Base-by-base conservation (phyloP, 2,797 vertebrate species). In the Prionace glauca region DNA sequence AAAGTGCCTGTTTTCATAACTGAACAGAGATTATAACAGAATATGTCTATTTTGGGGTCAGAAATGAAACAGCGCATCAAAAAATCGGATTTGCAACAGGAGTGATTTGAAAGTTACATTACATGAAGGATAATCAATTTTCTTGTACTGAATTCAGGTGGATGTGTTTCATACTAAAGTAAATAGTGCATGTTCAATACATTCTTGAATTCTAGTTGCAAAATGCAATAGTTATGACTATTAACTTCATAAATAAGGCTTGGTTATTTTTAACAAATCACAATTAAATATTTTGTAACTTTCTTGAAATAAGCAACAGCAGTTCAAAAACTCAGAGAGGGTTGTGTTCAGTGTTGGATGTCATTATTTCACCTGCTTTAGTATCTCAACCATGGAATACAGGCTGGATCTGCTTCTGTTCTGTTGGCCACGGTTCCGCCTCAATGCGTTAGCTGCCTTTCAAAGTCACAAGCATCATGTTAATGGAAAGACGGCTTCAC, bases 381-480 rank as follows among this genome's bases (percentile, higher is more conserved):
- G 41, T 60, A 77, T 14, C 45, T 95, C 69, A 77, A 32, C 93
- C 93, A 45, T 77, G 72, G 93, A 77, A 56, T 77, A 77, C 93
- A 92, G 62, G 71, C 93, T 95, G 71, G 50, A 22, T 41, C 69
- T 95, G 71, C 71, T 26, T 95, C 93, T 77, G 41, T 95, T 95
- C 93, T 95, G 71, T 77, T 95, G 71, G 93, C 71, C 71, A n/a
- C 45, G 10, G 93, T 95, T 95, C 93, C 50, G 71, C 93, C 56
- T 95, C 93, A 95, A 26, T 77, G 93, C 93, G 24, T 95, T 29
- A 77, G 93, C 14, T 77, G 93, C 93, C 45, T 95, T 77, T 95
- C 69, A 72, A 95, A 95, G 93, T 95, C 93, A 95, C 93, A 95
- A 72, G 71, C 93, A 74, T 95, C 93, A 77, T 95, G 93, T 95